These are phyloP conservation scores for Saxidomus purpurata DNA, from an alignment of 1,140 invertebrate species.

Conservation along the genomic window DNA sequence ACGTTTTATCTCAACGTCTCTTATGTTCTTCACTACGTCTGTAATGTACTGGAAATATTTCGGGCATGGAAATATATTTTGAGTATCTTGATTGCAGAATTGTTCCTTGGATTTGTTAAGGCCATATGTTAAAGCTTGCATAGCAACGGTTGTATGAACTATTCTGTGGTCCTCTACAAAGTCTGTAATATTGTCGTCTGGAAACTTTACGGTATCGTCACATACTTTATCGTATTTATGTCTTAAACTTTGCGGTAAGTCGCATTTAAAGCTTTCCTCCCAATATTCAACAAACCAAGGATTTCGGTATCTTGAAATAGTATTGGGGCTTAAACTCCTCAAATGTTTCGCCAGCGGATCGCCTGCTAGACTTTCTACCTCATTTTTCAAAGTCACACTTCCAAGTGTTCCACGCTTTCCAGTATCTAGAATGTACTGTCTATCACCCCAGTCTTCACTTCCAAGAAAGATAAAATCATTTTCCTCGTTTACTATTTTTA, in stretches of 20 bases:
- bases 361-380: slow-evolving; percentile 27
- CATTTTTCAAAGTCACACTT: slow-evolving; percentile 77
- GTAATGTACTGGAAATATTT: slow-evolving; percentile 49
- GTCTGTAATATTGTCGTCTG: slow-evolving; percentile 48
- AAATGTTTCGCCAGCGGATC: slow-evolving; percentile 5
- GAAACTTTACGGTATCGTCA: slow-evolving; percentile 49
- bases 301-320: slow-evolving; percentile 59
- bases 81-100: slow-evolving; percentile 54
- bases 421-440: slow-evolving; percentile 82
- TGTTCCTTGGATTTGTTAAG: slow-evolving; percentile 63
- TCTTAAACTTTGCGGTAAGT: slow-evolving; percentile 75
- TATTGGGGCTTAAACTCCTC: neutral
- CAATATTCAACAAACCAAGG: slow-evolving; percentile 81
- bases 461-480: slow-evolving; percentile 90
- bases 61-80: slow-evolving; percentile 58
- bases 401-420: slow-evolving; percentile 71
- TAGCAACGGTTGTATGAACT: slow-evolving; percentile 77
- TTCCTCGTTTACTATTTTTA: slow-evolving; percentile 84
- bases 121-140: slow-evolving; percentile 73
- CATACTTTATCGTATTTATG: slow-evolving; percentile 70
- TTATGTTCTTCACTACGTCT: slow-evolving; percentile 46
- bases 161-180: slow-evolving; percentile 76
- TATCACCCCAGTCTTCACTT: slow-evolving; percentile 93
- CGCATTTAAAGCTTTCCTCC: slow-evolving; percentile 78
- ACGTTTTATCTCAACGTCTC: slow-evolving; percentile 25